Evolutionary conservation across 2,113 vertebrate genomes (phyloP).

Genomic region (Psophia crepitans): DNA sequence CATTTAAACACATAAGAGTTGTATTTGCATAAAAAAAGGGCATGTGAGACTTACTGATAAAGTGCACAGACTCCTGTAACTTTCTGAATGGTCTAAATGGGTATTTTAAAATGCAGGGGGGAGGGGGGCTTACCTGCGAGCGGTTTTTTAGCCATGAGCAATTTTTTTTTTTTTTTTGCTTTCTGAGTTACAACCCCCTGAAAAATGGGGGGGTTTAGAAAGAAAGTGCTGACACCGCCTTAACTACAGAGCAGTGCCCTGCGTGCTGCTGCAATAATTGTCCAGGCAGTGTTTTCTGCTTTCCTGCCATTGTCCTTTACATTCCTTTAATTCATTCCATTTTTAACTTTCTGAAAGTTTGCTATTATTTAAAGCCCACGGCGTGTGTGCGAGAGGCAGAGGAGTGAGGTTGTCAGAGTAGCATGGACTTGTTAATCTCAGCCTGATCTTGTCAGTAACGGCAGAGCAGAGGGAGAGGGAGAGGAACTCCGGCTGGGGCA

Average conservation of each 20-base stretch:
- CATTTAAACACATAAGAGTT: background rate
- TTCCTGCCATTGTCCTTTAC: slow-evolving; percentile 30
- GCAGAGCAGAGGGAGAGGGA: slow-evolving; percentile 48
- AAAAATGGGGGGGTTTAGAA: background rate
- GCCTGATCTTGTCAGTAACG: slow-evolving; percentile 67
- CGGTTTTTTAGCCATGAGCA: background rate
- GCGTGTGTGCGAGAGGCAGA: background rate
- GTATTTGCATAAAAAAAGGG: background rate
- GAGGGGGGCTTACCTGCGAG: background rate
- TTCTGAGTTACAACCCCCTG: background rate
- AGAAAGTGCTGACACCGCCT: slow-evolving; percentile 60
- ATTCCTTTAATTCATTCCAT: background rate
- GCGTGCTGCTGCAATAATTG: slow-evolving; percentile 32
- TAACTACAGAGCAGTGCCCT: slow-evolving; percentile 36
- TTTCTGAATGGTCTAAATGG: background rate
- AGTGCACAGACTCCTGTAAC: background rate
- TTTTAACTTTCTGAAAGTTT: slow-evolving; percentile 66
- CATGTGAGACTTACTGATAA: background rate
- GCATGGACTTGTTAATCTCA: slow-evolving; percentile 72
- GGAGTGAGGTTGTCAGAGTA: slow-evolving; percentile 18
- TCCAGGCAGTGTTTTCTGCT: slow-evolving; percentile 23
- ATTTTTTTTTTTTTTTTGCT: background rate
- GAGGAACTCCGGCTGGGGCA: slow-evolving; percentile 69
- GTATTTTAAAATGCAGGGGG: background rate
- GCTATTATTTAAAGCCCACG: background rate